phyloP scores from a whole-genome alignment of 2,797 vertebrate species.

The Phrynocephalus vlangalii region DNA sequence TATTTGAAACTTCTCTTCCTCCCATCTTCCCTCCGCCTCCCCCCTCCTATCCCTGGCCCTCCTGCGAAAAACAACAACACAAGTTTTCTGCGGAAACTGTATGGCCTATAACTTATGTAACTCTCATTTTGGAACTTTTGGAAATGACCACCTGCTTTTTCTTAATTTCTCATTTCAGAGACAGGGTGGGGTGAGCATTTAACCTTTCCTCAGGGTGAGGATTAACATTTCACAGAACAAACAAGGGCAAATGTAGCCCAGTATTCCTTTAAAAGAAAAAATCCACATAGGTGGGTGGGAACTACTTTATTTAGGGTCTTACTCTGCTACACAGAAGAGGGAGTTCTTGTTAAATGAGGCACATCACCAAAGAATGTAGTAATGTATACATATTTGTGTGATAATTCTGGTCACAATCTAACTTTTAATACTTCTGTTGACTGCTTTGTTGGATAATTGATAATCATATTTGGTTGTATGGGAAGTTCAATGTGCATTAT shows the following conservation, averaged over 20 bases:
- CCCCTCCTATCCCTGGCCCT: conserved; percentile 31
- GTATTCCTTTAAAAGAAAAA: conserved; percentile 12
- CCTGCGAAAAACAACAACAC: conserved; percentile 50
- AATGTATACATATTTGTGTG: conserved; percentile 26
- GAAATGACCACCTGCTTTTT: conserved; percentile 56
- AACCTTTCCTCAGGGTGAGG: conserved; percentile 16
- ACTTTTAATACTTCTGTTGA: not conserved
- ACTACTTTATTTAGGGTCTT: conserved; percentile 42
- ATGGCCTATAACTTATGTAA: conserved; percentile 51
- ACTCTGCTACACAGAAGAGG: conserved; percentile 18
- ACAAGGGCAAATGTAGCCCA: conserved; percentile 48
- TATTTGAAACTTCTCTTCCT: conserved; percentile 82
- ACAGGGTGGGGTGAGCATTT: conserved; percentile 19
- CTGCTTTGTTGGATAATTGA: not conserved
- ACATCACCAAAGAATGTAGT: conserved; percentile 52
- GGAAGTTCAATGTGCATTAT: not conserved
- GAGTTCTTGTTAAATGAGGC: conserved; percentile 55
- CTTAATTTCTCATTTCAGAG: conserved; percentile 50
- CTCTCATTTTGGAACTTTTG: conserved; percentile 45
- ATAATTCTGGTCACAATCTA: conserved; percentile 53
- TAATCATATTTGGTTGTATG: not conserved
- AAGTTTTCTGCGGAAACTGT: conserved; percentile 58
- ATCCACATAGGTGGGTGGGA: not conserved
- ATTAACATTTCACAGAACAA: conserved; percentile 53
- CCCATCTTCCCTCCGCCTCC: conserved; percentile 60